These are phyloP conservation scores for Tetanocera ferruginea DNA, from an alignment of 2,888 invertebrate genomes.

Conservation along the genomic window DNA sequence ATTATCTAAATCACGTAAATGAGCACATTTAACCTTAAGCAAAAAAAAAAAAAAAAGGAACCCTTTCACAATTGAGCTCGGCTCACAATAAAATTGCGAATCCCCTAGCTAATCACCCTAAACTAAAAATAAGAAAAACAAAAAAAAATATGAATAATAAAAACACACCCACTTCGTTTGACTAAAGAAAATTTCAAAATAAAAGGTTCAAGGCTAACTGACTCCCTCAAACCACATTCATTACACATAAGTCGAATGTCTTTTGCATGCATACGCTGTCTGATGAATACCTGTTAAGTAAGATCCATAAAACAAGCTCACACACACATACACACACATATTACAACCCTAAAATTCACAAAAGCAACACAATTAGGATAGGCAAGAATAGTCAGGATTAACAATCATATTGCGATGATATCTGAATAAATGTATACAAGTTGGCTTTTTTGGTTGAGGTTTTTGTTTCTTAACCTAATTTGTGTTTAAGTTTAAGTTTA, in stretches of 20 bases:
- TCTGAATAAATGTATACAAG: background rate
- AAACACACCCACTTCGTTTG: background rate
- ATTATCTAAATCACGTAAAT: background rate
- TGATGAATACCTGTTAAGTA: background rate
- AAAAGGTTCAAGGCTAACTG: background rate
- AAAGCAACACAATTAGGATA: background rate
- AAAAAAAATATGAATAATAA: background rate
- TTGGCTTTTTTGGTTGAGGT: background rate
- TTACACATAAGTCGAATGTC: slow-evolving; percentile 43
- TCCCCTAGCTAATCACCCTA: slow-evolving; percentile 6
- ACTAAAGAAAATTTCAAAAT: background rate
- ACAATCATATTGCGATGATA: background rate
- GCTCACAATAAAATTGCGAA: background rate
- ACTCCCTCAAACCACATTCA: background rate
- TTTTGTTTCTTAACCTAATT: slow-evolving; percentile 17
- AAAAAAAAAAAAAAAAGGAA: slow-evolving; percentile 3
- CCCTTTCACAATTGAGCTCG: background rate
- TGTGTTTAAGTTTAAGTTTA: slow-evolving; percentile 8
- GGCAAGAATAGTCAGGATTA: background rate
- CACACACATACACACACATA: background rate
- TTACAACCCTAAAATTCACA: background rate
- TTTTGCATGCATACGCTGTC: slow-evolving; percentile 8
- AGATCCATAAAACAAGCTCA: background rate
- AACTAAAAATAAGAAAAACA: background rate
- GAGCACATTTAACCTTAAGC: background rate